Evolutionary conservation across 1,140 invertebrate genomes (phyloP).

Genomic region (Proales similis): DNA sequence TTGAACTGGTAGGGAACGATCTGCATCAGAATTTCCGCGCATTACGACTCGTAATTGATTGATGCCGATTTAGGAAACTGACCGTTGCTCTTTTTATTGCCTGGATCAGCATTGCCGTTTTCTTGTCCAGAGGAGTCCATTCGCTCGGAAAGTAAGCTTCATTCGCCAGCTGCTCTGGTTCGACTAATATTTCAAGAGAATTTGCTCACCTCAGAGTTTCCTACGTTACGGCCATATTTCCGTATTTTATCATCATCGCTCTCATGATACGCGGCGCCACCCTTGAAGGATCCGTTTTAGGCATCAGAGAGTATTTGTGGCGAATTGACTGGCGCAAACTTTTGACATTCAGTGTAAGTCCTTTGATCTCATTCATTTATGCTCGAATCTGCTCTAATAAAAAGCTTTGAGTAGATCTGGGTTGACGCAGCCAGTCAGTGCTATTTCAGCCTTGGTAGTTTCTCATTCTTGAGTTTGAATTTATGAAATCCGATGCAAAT

Average conservation of each 20-base stretch:
- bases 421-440: conserved; percentile 32
- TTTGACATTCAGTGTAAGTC: too few relatives aligned
- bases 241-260: conserved; percentile 71
- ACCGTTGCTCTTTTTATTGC: conserved; percentile 67
- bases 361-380: too few relatives aligned
- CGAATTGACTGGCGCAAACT: too few relatives aligned
- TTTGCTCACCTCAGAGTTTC: conserved; percentile 42
- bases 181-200: background rate
- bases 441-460: conserved; percentile 29
- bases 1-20: conserved; percentile 61
- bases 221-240: conserved; percentile 61
- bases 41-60: conserved; percentile 54
- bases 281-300: conserved; percentile 69
- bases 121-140: conserved; percentile 72
- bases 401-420: too few relatives aligned
- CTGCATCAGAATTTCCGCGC: conserved; percentile 81
- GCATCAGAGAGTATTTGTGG: conserved; percentile 76
- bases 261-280: conserved; percentile 64
- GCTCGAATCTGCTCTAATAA: too few relatives aligned
- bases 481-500: too few relatives aligned
- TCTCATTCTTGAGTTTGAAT: too few relatives aligned
- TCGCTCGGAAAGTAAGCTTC: conserved; percentile 66
- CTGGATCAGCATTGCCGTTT: conserved; percentile 71
- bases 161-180: too few relatives aligned
- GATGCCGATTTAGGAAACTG: conserved; percentile 65